Percentiles rank a stretch among this genome's conserved stretches.
Conservation (phyloP, 1,140 invertebrate genomes). For the Bombus difficillimus region DNA sequence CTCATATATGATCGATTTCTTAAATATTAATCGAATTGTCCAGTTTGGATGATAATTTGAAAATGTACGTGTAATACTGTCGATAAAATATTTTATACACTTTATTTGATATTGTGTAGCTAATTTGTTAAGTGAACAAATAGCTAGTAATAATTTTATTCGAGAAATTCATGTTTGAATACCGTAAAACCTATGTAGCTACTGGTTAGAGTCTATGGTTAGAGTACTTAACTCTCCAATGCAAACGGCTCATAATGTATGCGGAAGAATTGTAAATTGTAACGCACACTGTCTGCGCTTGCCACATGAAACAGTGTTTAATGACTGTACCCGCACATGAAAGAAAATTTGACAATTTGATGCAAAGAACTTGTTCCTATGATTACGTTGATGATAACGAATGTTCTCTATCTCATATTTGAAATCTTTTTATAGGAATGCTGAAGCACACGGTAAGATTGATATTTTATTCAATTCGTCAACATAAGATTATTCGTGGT, state of each 20-base stretch:
- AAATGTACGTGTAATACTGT: background rate
- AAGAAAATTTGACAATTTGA: constrained; percentile 35
- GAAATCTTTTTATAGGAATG: constrained; percentile 15
- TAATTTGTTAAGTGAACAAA: background rate
- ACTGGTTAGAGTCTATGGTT: constrained; percentile 17
- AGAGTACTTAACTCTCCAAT: background rate
- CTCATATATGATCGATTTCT: background rate
- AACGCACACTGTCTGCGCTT: background rate
- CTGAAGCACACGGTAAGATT: constrained; percentile 10
- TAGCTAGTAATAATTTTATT: background rate
- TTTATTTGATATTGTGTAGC: background rate
- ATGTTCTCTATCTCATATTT: constrained; percentile 4
- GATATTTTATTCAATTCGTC: background rate
- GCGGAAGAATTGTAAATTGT: constrained; percentile 13
- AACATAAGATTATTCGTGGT: background rate
- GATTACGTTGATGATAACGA: constrained; percentile 15
- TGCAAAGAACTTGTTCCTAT: constrained; percentile 23
- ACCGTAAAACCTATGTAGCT: background rate
- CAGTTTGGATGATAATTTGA: background rate
- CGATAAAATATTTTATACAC: background rate
- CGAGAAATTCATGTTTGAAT: background rate
- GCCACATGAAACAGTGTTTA: constrained; percentile 32
- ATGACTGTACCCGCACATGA: constrained; percentile 22
- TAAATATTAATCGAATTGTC: background rate
- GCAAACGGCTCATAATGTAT: constrained; percentile 35